phyloP scores from a whole-genome alignment of 2,888 invertebrate species.

The Lycophotia porphyrea region DNA sequence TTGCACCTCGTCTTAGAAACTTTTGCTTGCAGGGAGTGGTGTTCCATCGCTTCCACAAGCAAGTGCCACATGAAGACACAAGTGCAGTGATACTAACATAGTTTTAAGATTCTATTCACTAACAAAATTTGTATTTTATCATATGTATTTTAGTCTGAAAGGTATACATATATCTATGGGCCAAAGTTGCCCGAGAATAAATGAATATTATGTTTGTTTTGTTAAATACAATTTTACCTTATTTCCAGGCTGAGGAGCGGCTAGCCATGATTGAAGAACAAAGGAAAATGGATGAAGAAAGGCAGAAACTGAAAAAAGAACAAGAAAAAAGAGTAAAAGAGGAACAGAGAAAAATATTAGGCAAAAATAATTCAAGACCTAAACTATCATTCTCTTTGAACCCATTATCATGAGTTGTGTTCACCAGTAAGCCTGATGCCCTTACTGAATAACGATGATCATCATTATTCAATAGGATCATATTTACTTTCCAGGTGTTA shows the following conservation, averaged over 20 bases:
- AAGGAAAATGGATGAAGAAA: slow-evolving; percentile 98
- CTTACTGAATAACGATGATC: slow-evolving; percentile 16
- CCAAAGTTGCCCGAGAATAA: background rate
- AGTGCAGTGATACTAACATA: background rate
- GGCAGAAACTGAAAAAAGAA: slow-evolving; percentile 97
- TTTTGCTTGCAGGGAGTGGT: background rate
- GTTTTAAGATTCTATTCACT: background rate
- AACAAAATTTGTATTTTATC: background rate
- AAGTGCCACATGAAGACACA: background rate
- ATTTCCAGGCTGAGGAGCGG: slow-evolving; percentile 97
- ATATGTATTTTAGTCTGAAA: background rate
- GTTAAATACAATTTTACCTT: background rate
- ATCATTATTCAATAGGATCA: slow-evolving; percentile 39
- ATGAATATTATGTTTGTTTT: background rate
- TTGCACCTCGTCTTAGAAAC: background rate
- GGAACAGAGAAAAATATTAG: slow-evolving; percentile 98
- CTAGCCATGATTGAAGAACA: slow-evolving; percentile 99
- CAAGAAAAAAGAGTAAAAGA: slow-evolving; percentile 97
- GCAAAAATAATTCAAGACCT: slow-evolving; percentile 99
- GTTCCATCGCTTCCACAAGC: background rate
- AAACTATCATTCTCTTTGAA: slow-evolving; percentile 97
- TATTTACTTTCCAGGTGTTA: slow-evolving; percentile 56
- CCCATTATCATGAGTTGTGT: slow-evolving; percentile 92
- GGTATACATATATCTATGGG: background rate
- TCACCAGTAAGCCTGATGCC: slow-evolving; percentile 38